Conservation (phyloP, 2,888 invertebrate species). For the Gnatocerus cornutus region DNA sequence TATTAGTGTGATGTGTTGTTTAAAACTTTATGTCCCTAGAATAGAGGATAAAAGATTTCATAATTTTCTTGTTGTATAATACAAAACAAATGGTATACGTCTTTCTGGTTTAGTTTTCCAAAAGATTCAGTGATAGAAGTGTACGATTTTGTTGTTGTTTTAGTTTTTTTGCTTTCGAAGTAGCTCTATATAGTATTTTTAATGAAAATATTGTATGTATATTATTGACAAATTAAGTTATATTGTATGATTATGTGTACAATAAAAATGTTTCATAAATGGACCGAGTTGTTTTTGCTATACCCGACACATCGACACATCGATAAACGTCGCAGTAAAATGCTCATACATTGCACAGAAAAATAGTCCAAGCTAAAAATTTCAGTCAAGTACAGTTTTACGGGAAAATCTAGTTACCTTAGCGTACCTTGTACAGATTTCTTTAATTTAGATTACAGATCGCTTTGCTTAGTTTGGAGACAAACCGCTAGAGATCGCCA, state of each 20-base stretch:
- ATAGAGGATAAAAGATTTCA: conserved; percentile 47
- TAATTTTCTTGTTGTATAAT: conserved; percentile 50
- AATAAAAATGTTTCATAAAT: conserved; percentile 60
- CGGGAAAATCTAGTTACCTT: neutral
- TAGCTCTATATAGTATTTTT: conserved; percentile 52
- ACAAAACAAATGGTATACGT: conserved; percentile 48
- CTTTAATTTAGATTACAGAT: neutral
- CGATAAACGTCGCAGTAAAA: neutral
- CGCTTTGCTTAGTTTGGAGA: no score
- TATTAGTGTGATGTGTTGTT: conserved; percentile 62
- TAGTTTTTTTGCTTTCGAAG: conserved; percentile 39
- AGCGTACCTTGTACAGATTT: neutral
- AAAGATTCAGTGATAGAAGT: conserved; percentile 49
- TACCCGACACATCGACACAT: neutral
- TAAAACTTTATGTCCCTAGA: conserved; percentile 48
- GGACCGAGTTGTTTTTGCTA: conserved; percentile 15
- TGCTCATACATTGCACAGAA: no score
- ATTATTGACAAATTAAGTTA: conserved; percentile 55
- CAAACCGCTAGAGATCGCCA: neutral
- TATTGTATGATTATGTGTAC: conserved; percentile 64
- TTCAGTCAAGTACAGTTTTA: no score
- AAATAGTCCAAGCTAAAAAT: no score
- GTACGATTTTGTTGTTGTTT: conserved; percentile 40
- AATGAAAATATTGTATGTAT: conserved; percentile 54
- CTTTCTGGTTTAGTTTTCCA: conserved; percentile 30